A percentile compares a stretch with the other conserved stretches of the same genome.
Conservation (phyloP, 2,113 vertebrate species). For the Pseudois nayaur region DNA sequence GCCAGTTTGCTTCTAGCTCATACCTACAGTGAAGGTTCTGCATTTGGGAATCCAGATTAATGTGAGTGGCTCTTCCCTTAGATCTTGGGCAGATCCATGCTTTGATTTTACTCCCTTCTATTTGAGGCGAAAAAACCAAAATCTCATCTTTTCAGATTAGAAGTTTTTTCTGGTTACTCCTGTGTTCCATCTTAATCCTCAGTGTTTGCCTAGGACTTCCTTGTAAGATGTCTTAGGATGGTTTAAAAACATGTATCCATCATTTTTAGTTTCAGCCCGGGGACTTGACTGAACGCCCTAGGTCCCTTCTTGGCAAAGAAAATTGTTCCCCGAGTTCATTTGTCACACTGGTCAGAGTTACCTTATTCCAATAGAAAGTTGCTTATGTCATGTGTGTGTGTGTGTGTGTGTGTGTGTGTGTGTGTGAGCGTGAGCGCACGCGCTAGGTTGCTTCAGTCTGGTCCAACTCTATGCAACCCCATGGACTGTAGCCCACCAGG, state of each 20-base stretch:
- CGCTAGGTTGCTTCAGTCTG: neutral
- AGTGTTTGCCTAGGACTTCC: neutral
- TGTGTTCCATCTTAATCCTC: neutral
- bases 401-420: neutral
- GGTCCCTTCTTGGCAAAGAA: neutral
- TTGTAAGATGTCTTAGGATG: neutral
- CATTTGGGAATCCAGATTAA: neutral
- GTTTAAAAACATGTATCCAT: neutral
- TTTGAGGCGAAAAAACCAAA: neutral
- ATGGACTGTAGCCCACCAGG: neutral
- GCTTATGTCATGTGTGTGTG: neutral
- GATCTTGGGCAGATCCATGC: neutral
- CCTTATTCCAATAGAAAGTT: neutral
- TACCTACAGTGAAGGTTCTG: neutral
- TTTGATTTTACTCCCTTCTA: neutral
- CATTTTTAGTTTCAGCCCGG: neutral
- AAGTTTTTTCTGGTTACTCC: neutral
- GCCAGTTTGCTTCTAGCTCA: neutral
- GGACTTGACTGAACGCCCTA: neutral
- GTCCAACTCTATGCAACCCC: neutral
- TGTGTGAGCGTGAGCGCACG: fast-evolving
- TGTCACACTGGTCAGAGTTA: neutral
- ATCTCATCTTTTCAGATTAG: neutral
- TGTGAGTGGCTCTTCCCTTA: neutral
- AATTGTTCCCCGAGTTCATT: neutral